These are phyloP conservation scores for Brachionichthys hirsutus DNA, from an alignment of 2,113 vertebrate species.

Conservation along the genomic window DNA sequence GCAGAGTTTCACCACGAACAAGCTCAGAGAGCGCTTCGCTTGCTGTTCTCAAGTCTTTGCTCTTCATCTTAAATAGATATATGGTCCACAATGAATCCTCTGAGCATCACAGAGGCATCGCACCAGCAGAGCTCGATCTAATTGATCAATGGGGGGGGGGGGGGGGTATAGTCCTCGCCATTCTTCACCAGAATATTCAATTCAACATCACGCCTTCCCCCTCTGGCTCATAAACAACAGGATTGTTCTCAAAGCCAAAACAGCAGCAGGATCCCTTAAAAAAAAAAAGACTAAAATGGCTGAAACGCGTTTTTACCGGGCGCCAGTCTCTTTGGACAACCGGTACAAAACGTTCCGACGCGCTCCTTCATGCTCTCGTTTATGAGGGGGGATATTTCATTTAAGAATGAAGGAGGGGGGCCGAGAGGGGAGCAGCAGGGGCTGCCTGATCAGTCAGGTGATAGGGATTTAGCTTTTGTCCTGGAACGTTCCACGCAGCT, in stretches of 20 bases:
- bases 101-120: conserved; percentile 40
- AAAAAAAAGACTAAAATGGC: neutral
- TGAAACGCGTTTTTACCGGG: conserved; percentile 3
- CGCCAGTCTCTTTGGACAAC: conserved; percentile 1
- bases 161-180: too few relatives aligned
- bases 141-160: too few relatives aligned
- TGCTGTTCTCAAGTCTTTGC: conserved; percentile 25
- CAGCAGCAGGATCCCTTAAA: neutral
- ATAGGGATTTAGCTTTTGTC: conserved; percentile 66
- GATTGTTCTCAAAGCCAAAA: neutral
- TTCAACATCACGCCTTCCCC: conserved; percentile 2
- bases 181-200: neutral
- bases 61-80: neutral
- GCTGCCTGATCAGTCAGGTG: conserved; percentile 67
- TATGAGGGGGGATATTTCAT: conserved; percentile 43
- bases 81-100: conserved; percentile 58
- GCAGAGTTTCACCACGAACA: conserved; percentile 68
- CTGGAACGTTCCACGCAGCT: conserved; percentile 32
- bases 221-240: neutral
- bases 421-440: conserved; percentile 24
- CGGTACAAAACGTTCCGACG: conserved; percentile 14
- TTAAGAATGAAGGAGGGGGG: conserved; percentile 33
- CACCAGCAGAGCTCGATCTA: too few relatives aligned
- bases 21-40: conserved; percentile 17
- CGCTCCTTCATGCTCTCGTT: conserved; percentile 32